Percentiles rank a stretch among this genome's conserved stretches.
These are phyloP conservation scores for Bombus superbus DNA, from an alignment of 1,140 invertebrate genomes.

Conservation along the genomic window DNA sequence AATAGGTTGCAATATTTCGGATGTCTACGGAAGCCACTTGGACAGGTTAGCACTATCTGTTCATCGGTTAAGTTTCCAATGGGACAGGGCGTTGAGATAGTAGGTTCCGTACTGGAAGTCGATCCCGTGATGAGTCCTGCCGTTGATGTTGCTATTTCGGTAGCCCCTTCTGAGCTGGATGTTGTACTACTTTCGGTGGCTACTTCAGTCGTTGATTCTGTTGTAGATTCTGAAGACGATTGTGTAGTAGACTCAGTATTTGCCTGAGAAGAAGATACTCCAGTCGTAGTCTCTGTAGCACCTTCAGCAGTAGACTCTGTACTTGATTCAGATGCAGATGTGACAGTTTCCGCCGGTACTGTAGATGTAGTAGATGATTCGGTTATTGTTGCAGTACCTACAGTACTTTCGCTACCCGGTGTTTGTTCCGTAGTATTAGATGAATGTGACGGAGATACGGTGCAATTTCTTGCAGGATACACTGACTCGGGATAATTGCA, in stretches of 20 bases:
- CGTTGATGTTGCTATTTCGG: constrained; percentile 47
- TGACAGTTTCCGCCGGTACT: constrained; percentile 24
- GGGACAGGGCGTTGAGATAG: constrained; percentile 60
- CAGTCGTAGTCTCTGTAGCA: constrained; percentile 31
- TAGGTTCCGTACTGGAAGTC: constrained; percentile 8
- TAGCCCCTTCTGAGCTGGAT: constrained; percentile 41
- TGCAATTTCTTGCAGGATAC: constrained; percentile 82
- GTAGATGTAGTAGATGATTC: constrained; percentile 40
- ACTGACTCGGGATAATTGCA: constrained; percentile 84
- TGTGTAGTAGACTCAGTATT: constrained; percentile 65
- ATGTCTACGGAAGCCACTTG: constrained; percentile 91
- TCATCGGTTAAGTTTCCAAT: constrained; percentile 82
- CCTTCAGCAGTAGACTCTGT: constrained; percentile 29
- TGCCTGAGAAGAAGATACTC: not conserved
- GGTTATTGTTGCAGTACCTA: constrained; percentile 56
- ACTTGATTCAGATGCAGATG: constrained; percentile 45
- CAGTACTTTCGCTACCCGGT: not conserved
- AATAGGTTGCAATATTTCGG: constrained; percentile 92
- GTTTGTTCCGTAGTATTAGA: constrained; percentile 36
- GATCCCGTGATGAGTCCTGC: constrained; percentile 40
- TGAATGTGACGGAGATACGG: constrained; percentile 67
- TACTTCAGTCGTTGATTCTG: not conserved
- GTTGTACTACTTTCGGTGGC: constrained; percentile 8
- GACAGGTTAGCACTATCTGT: constrained; percentile 89
- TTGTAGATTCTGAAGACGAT: constrained; percentile 52